Base-by-base conservation (phyloP, 1,140 invertebrate genomes). In the Brachystomella parvula region DNA sequence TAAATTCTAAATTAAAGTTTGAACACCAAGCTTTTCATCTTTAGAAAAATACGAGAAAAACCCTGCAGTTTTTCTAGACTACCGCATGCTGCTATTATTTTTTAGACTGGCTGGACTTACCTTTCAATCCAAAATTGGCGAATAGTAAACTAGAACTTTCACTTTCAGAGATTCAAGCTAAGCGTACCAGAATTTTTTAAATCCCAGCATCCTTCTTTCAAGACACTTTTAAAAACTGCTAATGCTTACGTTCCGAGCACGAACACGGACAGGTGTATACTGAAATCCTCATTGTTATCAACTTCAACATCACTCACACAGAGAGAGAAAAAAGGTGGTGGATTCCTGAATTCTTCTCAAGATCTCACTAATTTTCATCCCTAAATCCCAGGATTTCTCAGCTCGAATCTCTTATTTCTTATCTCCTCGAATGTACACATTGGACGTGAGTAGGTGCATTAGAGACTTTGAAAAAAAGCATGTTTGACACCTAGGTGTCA, bases 401-500 rank as follows among this genome's bases (percentile, higher is more conserved):
- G n/a, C n/a, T n/a, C n/a, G n/a, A n/a, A n/a, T n/a, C n/a, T n/a
- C n/a, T n/a, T n/a, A n/a, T n/a, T n/a, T n/a, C n/a, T n/a, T n/a
- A n/a, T n/a, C n/a, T n/a, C n/a, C n/a, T n/a, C n/a, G n/a, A n/a
- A n/a, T n/a, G n/a, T n/a, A n/a, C n/a, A n/a, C n/a, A n/a, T n/a
- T n/a, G n/a, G n/a, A n/a, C n/a, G n/a, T 53, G 49, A 6, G 49
- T 6, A 53, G 49, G 21, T 53, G 49, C 9, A 53, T 53, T 12
- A 24, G 49, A 53, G 24, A 53, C 3, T 15, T 9, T 15, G 49
- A 53, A 56, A 68, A 49, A 65, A 66, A 71, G 65, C 67, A 68
- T 71, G 65, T 71, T 68, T 71, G 64, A 69, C 70, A 71, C 70
- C 62, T 71, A 71, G 56, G 70, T 71, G 70, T 64, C 60, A 66